Evolutionary conservation across 2,888 invertebrate species (phyloP), one percentile per base, ranked within the genome.

Genomic region (Drosophila atripex): DNA sequence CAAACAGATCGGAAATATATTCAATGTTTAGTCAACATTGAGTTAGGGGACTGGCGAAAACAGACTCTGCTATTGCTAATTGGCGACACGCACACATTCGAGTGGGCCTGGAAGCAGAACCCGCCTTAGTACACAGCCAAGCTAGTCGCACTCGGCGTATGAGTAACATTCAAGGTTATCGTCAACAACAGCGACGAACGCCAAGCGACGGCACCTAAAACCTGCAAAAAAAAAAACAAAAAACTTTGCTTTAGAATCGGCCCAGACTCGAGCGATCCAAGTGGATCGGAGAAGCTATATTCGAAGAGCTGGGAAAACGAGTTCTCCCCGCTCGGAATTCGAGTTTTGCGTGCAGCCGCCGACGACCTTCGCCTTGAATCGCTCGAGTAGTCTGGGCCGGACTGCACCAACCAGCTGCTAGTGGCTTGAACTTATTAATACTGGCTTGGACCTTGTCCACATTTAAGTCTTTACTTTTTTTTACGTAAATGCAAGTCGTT

Each of bases 311-410:
- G 23, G 63, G 9, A 39, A 85, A 86, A 75, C 77, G 41, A 71
- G 84, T 83, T 76, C 45, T 56, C 53, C 49, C 39, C 18, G 38
- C 50, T 25, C 35, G 21, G 21, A 43, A 43, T 12, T 21, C 43
- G 23, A 50, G 47, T 47, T 41, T 41, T 66, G 68, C 77, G 66
- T 70, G 83, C 74, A 47, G 84, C 74, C 66, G 53, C 28, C 23
- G 61, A 63, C 71, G 78, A 84, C 83, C 83, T 84, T 84, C 88
- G 78, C 83, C 88, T 88, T 84, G 88, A 86, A 80, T 52, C 66
- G 64, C 54, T 68, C 55, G 47, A 41, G 60, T 32, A 63, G 32
- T 68, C 53, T 70, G 72, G 70, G 46, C 51, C 63, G 41, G 58
- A 39, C 49, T 57, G 50, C 57, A 46, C 56, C 43, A 57, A 69